phyloP scores from a whole-genome alignment of 2,797 vertebrate species.

The Vipera latastei region DNA sequence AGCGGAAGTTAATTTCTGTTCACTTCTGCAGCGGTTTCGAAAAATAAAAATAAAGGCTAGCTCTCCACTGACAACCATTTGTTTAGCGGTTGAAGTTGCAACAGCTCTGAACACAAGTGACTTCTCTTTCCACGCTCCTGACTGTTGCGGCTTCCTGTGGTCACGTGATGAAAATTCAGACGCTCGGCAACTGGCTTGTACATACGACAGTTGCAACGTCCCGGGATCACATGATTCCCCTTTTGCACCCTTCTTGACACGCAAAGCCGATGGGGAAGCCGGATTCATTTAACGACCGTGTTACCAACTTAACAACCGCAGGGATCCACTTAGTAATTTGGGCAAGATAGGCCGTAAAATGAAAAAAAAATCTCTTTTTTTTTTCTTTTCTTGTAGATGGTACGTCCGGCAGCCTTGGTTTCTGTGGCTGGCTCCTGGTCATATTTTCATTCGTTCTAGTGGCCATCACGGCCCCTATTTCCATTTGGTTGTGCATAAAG shows the following conservation, averaged over 20 bases:
- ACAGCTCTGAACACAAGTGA: too few relatives aligned
- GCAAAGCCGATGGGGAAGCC: neutral
- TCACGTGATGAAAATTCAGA: neutral
- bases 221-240: neutral
- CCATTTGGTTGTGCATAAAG: conserved; percentile 97
- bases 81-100: neutral
- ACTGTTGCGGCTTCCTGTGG: neutral
- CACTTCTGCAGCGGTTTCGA: neutral
- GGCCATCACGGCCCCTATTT: conserved; percentile 82
- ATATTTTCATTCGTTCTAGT: conserved; percentile 76
- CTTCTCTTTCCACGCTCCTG: neutral
- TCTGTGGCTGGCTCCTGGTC: conserved; percentile 88
- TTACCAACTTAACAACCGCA: neutral
- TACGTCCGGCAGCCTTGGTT: conserved; percentile 61
- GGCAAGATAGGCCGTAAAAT: neutral
- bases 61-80: neutral
- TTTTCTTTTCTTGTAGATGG: conserved; percentile 61
- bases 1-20: neutral
- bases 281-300: neutral
- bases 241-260: neutral
- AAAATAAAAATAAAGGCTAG: neutral
- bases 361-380: neutral
- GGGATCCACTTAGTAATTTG: accelerated
- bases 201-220: neutral
- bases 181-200: neutral